Percentiles rank a stretch among this genome's conserved stretches.
These are phyloP conservation scores for Meandrina meandrites DNA, from an alignment of 92 coral and sea anemone species.

Conservation along the genomic window DNA sequence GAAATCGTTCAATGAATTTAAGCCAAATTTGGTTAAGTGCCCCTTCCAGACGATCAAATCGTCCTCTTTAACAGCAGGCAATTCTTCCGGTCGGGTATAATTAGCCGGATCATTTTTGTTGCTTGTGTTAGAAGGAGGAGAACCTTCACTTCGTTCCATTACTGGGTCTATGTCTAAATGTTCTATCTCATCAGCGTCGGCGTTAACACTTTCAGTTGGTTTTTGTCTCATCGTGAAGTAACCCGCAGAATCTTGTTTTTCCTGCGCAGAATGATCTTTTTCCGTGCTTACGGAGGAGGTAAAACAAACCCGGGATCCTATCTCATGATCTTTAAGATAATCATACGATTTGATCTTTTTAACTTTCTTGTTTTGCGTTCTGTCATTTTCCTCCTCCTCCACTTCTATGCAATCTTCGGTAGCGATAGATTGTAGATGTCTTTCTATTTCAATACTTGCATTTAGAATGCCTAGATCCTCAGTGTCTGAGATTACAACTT, in stretches of 20 bases:
- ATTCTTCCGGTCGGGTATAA: constrained; percentile 25
- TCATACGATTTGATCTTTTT: no score
- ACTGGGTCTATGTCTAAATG: not conserved
- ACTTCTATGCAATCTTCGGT: not conserved
- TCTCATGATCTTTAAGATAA: no score
- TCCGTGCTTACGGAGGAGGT: constrained; percentile 1
- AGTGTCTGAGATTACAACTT: constrained; percentile 7
- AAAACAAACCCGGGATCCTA: not conserved
- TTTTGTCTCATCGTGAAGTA: not conserved
- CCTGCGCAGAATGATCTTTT: not conserved
- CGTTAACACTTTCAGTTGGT: not conserved
- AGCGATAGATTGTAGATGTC: constrained; percentile 4
- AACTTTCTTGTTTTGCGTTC: not conserved
- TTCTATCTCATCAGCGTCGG: not conserved
- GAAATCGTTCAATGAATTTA: constrained; percentile 27
- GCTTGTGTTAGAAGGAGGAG: not conserved
- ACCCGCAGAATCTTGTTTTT: not conserved
- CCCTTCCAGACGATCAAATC: constrained; percentile 61
- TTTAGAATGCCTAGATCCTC: constrained; percentile 35
- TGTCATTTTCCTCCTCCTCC: constrained; percentile 18
- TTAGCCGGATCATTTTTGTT: not conserved
- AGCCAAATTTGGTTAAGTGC: constrained; percentile 57
- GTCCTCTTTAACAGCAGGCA: constrained; percentile 33
- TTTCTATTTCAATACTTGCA: constrained; percentile 48
- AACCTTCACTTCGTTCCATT: constrained; percentile 14